A percentile compares a stretch with the other conserved stretches of the same genome.
These are phyloP conservation scores for Microctenopoma steveboyesi DNA, from an alignment of 2,797 vertebrate species.

Conservation along the genomic window DNA sequence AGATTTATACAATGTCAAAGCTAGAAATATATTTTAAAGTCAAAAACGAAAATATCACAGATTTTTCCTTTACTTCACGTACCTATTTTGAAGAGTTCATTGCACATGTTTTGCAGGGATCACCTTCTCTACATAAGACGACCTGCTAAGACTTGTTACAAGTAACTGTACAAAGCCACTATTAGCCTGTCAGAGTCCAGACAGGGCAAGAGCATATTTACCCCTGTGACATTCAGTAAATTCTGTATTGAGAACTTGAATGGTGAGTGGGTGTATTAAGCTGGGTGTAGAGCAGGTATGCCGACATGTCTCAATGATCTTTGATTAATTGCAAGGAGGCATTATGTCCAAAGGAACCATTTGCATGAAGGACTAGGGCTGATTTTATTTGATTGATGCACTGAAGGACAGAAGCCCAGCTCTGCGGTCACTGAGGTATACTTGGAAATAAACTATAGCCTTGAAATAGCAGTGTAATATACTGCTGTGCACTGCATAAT, in stretches of 20 bases:
- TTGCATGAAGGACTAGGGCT: background rate
- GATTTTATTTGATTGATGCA: constrained; percentile 25
- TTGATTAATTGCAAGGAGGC: constrained; percentile 13
- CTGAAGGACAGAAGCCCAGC: constrained; percentile 20
- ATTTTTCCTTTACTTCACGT: too few relatives aligned
- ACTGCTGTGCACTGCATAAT: constrained; percentile 48
- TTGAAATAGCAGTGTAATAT: constrained; percentile 52
- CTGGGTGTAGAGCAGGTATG: background rate
- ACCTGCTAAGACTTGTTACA: constrained; percentile 47
- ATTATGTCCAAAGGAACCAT: constrained; percentile 6
- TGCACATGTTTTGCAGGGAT: background rate
- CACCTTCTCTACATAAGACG: constrained; percentile 21
- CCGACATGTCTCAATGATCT: constrained; percentile 1
- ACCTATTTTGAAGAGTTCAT: too few relatives aligned
- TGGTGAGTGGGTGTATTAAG: background rate
- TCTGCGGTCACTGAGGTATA: constrained; percentile 47
- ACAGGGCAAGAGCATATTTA: constrained; percentile 8
- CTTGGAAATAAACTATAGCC: constrained; percentile 35
- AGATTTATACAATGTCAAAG: too few relatives aligned
- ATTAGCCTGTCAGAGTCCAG: background rate
- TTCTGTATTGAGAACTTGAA: background rate
- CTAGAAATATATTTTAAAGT: too few relatives aligned
- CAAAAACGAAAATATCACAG: too few relatives aligned
- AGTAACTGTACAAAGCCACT: background rate
- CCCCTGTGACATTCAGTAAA: background rate